Evolutionary conservation across 2,888 invertebrate species (phyloP), one percentile per base, ranked within the genome.

Genomic region (Cataglyphis livida): DNA sequence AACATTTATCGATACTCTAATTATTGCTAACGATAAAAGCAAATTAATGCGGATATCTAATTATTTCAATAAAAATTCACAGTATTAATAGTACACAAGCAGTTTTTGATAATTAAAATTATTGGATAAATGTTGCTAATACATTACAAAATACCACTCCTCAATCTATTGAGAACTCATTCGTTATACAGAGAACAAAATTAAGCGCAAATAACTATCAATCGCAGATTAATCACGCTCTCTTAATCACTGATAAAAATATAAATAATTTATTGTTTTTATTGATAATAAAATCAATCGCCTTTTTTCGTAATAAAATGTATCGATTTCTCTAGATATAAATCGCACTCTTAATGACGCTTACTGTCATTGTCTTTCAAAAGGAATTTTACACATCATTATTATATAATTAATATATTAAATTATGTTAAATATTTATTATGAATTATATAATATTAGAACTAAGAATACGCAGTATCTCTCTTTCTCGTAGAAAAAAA

Each of bases 401-500:
- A 9, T 28, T 25, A 12, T 54, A 44, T 35, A 70, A 70, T 21
- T 59, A 32, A 66, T 54, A 41, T 54, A 57, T 78, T 41, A 54
- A 41, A 68, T 57, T 10, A 68, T 68, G 18, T 32, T 15, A 35
- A 21, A 44, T 61, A 59, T 51, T 18, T 12, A 59, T 61, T 32
- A 59, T 41, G 44, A 68, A 44, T 59, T 48, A 51, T 64, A 44
- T 4, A 75, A 38, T 44, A 44, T 21, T 32, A 2, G 35, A 76
- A 76, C 28, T 57, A 57, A 66, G 41, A 15, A 78, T 32, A 70
- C 44, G 5, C 12, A 41, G 21, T 32, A 70, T 41, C 18, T 54
- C 41, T 74, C 51, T 81, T 51, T 74, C 51, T 81, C 12, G 18
- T 51, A 83, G 61, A 81, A 82, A 35, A 79, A 81, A 79, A 81